A percentile compares a stretch with the other conserved stretches of the same genome.
These are phyloP conservation scores for Ochlodes sylvanus DNA, from an alignment of 2,888 invertebrate species.

Conservation along the genomic window DNA sequence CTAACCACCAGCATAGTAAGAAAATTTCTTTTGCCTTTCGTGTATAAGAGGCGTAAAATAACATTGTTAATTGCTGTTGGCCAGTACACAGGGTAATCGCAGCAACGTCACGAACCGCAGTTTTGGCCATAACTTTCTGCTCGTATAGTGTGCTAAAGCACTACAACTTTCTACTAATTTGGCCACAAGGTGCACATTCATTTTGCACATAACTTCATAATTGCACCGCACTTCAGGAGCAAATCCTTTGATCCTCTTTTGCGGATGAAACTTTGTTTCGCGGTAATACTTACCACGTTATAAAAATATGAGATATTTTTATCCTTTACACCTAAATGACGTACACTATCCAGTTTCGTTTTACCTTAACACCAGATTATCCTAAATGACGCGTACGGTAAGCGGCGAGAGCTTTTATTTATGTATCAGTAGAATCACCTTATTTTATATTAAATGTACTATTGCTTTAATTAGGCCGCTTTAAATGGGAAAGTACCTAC, in stretches of 20 bases:
- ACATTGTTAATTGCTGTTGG: constrained; percentile 38
- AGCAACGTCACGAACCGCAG: constrained; percentile 14
- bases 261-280: constrained; percentile 4
- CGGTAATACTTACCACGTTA: neutral
- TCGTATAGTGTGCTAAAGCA: constrained; percentile 7
- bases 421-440: no score
- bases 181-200: constrained; percentile 22
- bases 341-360: no score
- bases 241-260: constrained; percentile 17
- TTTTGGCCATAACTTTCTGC: constrained; percentile 29
- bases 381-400: neutral
- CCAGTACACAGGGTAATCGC: constrained; percentile 29
- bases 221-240: neutral
- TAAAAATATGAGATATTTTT: constrained; percentile 3
- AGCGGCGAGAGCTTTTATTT: neutral
- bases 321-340: neutral
- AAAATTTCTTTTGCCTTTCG: constrained; percentile 36
- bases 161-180: constrained; percentile 29
- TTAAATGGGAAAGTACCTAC: no score
- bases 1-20: neutral
- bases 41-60: constrained; percentile 39
- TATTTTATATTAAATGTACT: neutral
- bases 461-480: no score
- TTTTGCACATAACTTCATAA: constrained; percentile 13
- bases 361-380: no score